These are phyloP conservation scores for Sylvia borin DNA, from an alignment of 2,797 vertebrate genomes.

Conservation along the genomic window DNA sequence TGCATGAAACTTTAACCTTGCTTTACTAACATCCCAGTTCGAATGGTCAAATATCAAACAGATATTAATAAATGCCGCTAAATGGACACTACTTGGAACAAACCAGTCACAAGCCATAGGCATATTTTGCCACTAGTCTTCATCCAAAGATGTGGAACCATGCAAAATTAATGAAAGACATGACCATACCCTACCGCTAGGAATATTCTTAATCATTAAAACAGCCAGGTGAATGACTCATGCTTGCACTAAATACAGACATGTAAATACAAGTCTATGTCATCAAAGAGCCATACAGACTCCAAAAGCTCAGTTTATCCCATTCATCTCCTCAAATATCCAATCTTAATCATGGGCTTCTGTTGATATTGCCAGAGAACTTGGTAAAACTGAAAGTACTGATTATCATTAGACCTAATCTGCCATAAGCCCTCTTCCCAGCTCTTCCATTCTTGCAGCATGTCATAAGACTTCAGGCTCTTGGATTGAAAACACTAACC, in stretches of 20 bases:
- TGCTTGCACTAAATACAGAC: not conserved
- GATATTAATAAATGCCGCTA: not conserved
- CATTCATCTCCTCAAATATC: not conserved
- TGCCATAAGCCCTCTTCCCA: not conserved
- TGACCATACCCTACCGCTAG: not conserved
- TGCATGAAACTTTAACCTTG: not conserved
- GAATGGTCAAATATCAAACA: not conserved
- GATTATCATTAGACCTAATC: not conserved
- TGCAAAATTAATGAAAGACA: not conserved
- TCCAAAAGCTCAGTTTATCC: not conserved
- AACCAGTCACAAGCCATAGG: not conserved
- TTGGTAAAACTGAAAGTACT: not conserved
- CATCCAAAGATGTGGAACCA: not conserved
- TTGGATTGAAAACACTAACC: not conserved
- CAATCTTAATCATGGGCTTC: not conserved
- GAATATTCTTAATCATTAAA: not conserved
- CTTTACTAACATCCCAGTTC: not conserved
- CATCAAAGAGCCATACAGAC: not conserved
- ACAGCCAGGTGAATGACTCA: not conserved
- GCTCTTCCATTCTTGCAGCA: not conserved
- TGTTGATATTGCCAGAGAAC: not conserved
- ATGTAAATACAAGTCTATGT: not conserved
- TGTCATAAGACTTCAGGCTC: not conserved
- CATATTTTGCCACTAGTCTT: not conserved
- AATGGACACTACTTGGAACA: not conserved